Evolutionary conservation across 2,888 invertebrate genomes (phyloP), one percentile per base, ranked within the genome.

Genomic region (Parnassius smintheus): DNA sequence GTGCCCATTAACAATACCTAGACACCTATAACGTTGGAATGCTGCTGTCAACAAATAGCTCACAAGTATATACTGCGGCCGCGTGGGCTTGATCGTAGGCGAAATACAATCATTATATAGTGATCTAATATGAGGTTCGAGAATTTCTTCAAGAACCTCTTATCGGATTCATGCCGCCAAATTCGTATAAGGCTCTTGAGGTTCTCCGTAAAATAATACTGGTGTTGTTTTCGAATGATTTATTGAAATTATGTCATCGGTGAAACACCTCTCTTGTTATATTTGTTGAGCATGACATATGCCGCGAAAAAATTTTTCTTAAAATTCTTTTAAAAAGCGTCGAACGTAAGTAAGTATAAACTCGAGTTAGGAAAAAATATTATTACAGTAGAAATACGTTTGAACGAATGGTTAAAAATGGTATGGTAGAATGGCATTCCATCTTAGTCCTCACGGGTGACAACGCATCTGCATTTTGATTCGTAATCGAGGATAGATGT

Each of bases 11-110:
- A 54, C 42, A 55, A 56, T 44, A 42, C 48, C 44, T 56, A 42
- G 18, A 42, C 35, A 10, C n/a, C 44, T 53, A 59, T 46, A 41
- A 46, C 53, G 44, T 13, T 12, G 61, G 61, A 61, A 56, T 52
- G 56, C 56, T 52, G 56, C 56, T 45, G 61, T 61, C 56, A 61
- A 56, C 61, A 61, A 61, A 61, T 56, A 56, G 61, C 52, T n/a
- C 44, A 13, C 22, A 46, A 35, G 9, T 13, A 9, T 18, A 52
- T 61, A 58, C 52, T 9, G 9, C 45, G 51, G 41, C 45, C 56
- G 56, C 45, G 61, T 61, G 56, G 61, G 61, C 25, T 61, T 61
- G 41, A 35, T 56, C 44, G 61, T 61, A 56, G 61, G 61, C 61
- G 61, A 45, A 13, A 18, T 55, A 46, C 59, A 41, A 59, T 56